Percentiles rank a stretch among this genome's conserved stretches.
Conservation (phyloP, 1,140 invertebrate genomes). For the Lepidostoma basale region DNA sequence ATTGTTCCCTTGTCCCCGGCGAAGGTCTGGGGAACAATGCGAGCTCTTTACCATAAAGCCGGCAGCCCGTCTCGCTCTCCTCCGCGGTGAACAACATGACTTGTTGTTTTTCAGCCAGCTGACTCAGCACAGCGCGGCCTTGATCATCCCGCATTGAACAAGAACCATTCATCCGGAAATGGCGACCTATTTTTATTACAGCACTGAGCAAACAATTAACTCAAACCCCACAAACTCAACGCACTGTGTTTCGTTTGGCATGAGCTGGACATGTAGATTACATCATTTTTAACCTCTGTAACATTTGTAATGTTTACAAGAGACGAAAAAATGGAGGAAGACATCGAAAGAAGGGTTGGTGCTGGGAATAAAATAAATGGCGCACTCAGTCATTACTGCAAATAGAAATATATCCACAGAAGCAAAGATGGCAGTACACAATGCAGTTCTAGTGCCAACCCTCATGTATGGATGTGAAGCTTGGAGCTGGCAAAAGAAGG, state of each 20-base stretch:
- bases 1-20: not conserved
- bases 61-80: not conserved
- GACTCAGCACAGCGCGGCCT: not conserved
- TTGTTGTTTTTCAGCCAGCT: not conserved
- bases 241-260: not conserved
- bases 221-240: not conserved
- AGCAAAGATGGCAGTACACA: no score
- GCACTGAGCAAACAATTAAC: not conserved
- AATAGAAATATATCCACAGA: no score
- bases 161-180: constrained; percentile 16
- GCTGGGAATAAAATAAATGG: no score
- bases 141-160: not conserved
- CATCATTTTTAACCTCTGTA: not conserved
- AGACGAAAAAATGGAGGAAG: not conserved
- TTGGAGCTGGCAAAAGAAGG: no score
- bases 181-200: constrained; percentile 16
- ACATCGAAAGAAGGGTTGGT: no score
- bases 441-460: no score
- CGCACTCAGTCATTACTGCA: no score
- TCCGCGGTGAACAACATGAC: no score
- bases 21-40: not conserved
- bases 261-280: not conserved
- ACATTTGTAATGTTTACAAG: not conserved
- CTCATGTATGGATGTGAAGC: no score
- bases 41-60: not conserved